A percentile compares a stretch with the other conserved stretches of the same genome.
phyloP scores from a whole-genome alignment of 2,113 vertebrate genomes.

The Centropristis striata region DNA sequence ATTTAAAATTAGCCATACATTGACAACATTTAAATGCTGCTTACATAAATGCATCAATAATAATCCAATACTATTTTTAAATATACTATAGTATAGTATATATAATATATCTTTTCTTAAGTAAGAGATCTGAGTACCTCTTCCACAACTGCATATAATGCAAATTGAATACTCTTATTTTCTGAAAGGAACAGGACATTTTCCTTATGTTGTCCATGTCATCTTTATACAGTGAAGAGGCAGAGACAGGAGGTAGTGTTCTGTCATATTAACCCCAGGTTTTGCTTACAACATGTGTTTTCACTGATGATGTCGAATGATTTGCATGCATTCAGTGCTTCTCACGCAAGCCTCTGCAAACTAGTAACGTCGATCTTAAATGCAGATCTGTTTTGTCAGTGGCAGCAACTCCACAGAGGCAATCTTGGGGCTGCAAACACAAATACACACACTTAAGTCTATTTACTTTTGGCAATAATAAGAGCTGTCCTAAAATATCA shows the following conservation, averaged over 20 bases:
- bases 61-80: too few species aligned
- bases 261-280: background rate
- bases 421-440: background rate
- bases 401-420: background rate
- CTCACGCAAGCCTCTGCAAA: background rate
- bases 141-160: background rate
- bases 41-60: too few species aligned
- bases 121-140: too few species aligned
- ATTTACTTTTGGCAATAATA: too few species aligned
- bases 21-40: too few species aligned
- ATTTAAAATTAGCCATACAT: too few species aligned
- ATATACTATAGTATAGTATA: too few species aligned
- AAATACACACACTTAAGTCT: background rate
- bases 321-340: background rate
- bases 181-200: too few species aligned
- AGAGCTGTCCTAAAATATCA: background rate
- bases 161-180: background rate
- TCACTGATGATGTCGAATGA: background rate
- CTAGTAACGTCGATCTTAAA: background rate
- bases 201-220: background rate
- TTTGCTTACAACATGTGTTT: background rate
- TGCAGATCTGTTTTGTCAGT: background rate
- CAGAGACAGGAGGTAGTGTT: background rate
- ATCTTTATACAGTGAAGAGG: background rate
- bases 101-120: too few species aligned